These are phyloP conservation scores for Indicator indicator DNA, from an alignment of 2,113 vertebrate genomes.

Conservation along the genomic window DNA sequence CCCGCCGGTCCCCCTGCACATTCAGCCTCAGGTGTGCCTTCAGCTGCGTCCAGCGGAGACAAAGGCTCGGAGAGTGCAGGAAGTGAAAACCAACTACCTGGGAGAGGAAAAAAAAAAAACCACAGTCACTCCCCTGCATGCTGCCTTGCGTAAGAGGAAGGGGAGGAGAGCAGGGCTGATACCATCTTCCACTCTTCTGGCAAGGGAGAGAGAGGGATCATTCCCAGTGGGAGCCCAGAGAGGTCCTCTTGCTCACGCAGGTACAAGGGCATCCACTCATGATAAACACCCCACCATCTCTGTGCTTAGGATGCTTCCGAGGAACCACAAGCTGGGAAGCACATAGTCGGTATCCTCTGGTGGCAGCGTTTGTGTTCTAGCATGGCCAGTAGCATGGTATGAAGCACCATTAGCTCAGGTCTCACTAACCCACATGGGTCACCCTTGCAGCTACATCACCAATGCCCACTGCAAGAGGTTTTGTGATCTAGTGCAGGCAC, in stretches of 20 bases:
- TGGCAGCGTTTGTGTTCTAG: fast-evolving
- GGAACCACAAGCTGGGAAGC: fast-evolving
- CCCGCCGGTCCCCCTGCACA: background rate
- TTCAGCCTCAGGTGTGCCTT: background rate
- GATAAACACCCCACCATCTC: background rate
- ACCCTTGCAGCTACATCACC: background rate
- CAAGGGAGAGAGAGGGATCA: fast-evolving
- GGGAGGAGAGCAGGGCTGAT: conserved; percentile 12
- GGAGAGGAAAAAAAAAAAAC: background rate
- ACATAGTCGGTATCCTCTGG: fast-evolving
- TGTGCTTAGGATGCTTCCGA: fast-evolving
- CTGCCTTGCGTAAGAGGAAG: conserved; percentile 16
- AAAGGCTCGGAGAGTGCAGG: conserved; percentile 4
- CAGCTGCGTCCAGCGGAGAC: background rate
- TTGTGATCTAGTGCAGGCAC: background rate
- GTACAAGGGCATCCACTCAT: fast-evolving
- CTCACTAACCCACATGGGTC: background rate
- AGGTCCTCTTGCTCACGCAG: fast-evolving
- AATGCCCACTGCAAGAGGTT: background rate
- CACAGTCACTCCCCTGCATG: conserved; percentile 23
- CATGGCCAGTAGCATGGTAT: background rate
- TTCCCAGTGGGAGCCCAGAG: background rate
- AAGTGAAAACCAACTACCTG: conserved; percentile 27
- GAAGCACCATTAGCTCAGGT: background rate
- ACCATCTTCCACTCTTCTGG: background rate